Conservation (phyloP, 2,797 vertebrate species). For the Hypotaenidia philippensis region DNA sequence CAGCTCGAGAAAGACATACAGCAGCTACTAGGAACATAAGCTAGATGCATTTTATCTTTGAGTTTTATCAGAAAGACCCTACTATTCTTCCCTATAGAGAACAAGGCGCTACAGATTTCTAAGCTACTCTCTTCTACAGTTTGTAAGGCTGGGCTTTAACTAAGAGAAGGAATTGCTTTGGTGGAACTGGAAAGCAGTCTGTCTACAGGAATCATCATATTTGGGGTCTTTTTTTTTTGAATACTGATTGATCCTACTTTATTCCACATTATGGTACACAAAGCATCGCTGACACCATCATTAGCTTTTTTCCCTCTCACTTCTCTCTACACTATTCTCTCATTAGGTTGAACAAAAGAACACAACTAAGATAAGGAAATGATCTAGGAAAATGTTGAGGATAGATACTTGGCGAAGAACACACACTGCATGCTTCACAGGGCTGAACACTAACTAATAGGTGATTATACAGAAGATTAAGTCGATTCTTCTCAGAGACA, state of each 20-base stretch:
- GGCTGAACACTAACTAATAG: not conserved
- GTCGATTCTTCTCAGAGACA: not conserved
- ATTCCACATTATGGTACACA: not conserved
- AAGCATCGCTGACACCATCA: not conserved
- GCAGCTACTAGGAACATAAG: not conserved
- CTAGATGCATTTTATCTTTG: not conserved
- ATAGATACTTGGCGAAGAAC: not conserved
- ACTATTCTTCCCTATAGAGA: not conserved
- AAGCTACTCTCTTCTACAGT: not conserved
- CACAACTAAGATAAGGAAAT: not conserved
- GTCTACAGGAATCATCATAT: not conserved
- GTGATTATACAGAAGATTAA: not conserved
- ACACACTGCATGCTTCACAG: not conserved
- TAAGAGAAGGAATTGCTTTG: not conserved
- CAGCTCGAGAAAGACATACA: not conserved
- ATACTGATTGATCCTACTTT: not conserved
- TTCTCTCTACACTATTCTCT: not conserved
- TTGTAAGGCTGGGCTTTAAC: not conserved
- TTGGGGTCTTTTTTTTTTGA: not conserved
- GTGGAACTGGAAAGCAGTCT: not conserved
- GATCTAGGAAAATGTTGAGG: not conserved
- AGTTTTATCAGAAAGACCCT: not conserved
- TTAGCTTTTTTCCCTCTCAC: not conserved
- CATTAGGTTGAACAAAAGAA: not conserved
- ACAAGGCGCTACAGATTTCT: not conserved